phyloP scores from a whole-genome alignment of 2,797 vertebrate genomes.

The Clamator glandarius region DNA sequence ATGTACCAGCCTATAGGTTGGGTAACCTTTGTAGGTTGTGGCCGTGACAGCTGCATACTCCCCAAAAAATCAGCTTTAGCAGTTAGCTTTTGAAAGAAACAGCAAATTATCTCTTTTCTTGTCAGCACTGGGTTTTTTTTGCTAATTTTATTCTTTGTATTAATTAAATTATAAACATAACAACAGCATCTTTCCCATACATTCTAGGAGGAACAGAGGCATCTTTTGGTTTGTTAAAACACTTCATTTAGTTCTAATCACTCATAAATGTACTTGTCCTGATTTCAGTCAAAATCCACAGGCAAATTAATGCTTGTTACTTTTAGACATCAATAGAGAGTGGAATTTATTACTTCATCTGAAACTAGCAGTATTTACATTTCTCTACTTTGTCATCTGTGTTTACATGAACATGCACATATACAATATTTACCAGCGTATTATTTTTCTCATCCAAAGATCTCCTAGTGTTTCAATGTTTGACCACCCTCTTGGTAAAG shows the following conservation, averaged over 20 bases:
- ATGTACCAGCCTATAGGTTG: too few relatives aligned
- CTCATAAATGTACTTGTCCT: slow-evolving; percentile 75
- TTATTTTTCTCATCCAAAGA: not conserved
- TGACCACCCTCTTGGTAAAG: not conserved
- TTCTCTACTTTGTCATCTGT: not conserved
- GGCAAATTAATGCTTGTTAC: not conserved
- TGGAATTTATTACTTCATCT: not conserved
- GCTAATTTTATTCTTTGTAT: too few relatives aligned
- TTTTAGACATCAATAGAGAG: not conserved
- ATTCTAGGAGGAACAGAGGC: too few relatives aligned
- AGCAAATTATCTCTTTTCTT: slow-evolving; percentile 69
- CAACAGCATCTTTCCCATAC: too few relatives aligned
- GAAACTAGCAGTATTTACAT: not conserved
- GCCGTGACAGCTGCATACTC: not conserved
- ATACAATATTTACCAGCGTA: not conserved
- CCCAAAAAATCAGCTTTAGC: slow-evolving; percentile 63
- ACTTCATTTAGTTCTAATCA: slow-evolving; percentile 64
- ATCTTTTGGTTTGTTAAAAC: slow-evolving; percentile 74
- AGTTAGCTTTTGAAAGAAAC: slow-evolving; percentile 68
- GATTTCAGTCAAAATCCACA: slow-evolving; percentile 40
- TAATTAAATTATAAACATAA: too few relatives aligned
- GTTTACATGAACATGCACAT: not conserved
- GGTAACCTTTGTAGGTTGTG: too few relatives aligned
- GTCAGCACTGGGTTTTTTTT: slow-evolving; percentile 75
- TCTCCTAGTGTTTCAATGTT: not conserved